phyloP scores from a whole-genome alignment of 2,113 vertebrate genomes.

The Oryctolagus cuniculus region mOryCun1.1 NC_091441.1:65929001-65929500 shows the following conservation, averaged over 20 bases:
- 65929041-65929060: not conserved
- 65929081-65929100: not conserved
- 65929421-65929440: constrained; percentile 93
- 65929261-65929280: not conserved
- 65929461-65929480: constrained; percentile 94
- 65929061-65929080: not conserved
- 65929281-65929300: not conserved
- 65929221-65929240: not conserved
- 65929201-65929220: not conserved
- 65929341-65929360: constrained; percentile 88
- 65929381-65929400: constrained; percentile 91
- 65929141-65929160: not conserved
- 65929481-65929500: constrained; percentile 97
- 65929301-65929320: constrained; percentile 73
- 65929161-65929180: not conserved
- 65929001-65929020: not conserved
- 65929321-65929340: constrained; percentile 92
- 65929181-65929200: not conserved
- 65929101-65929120: too few relatives aligned
- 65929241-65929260: not conserved
- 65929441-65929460: constrained; percentile 94
- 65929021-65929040: too few relatives aligned
- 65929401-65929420: constrained; percentile 92
- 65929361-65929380: constrained; percentile 94
- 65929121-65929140: not conserved